These are phyloP conservation scores for Gambusia yucatana DNA, from an alignment of 2,797 vertebrate genomes.

Conservation along the genomic window DNA sequence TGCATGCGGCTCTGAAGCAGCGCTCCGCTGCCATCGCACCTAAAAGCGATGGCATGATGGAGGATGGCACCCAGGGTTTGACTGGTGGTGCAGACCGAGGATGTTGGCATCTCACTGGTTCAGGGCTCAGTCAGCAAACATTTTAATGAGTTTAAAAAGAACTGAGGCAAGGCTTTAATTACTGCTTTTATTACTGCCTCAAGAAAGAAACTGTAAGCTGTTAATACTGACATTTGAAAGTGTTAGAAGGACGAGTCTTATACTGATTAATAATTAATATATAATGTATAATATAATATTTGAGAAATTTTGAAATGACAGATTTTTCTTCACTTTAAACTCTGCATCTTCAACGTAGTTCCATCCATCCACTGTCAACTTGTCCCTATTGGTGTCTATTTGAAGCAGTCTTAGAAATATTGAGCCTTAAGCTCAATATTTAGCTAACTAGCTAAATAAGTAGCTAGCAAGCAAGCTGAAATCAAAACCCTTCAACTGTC, in stretches of 20 bases:
- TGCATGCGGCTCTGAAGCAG: not conserved
- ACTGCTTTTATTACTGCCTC: not conserved
- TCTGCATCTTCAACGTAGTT: not conserved
- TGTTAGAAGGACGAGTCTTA: not conserved
- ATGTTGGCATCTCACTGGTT: not conserved
- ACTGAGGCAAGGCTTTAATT: not conserved
- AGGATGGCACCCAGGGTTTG: not conserved
- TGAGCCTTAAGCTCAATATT: too few species aligned
- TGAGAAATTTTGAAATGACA: not conserved
- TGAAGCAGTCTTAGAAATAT: too few species aligned
- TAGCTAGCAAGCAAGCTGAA: too few species aligned
- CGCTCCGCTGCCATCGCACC: not conserved
- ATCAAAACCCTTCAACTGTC: too few species aligned
- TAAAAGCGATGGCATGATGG: not conserved
- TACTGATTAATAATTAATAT: not conserved
- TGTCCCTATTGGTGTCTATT: not conserved
- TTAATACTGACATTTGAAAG: not conserved
- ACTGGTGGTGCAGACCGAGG: not conserved
- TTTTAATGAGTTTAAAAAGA: conserved; percentile 3
- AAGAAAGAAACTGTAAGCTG: not conserved
- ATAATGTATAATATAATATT: not conserved
- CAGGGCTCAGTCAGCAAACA: not conserved
- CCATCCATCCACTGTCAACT: not conserved
- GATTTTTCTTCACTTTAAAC: not conserved
- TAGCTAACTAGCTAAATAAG: too few species aligned